phyloP scores from a whole-genome alignment of 2,797 vertebrate genomes.

The Chelmon rostratus region DNA sequence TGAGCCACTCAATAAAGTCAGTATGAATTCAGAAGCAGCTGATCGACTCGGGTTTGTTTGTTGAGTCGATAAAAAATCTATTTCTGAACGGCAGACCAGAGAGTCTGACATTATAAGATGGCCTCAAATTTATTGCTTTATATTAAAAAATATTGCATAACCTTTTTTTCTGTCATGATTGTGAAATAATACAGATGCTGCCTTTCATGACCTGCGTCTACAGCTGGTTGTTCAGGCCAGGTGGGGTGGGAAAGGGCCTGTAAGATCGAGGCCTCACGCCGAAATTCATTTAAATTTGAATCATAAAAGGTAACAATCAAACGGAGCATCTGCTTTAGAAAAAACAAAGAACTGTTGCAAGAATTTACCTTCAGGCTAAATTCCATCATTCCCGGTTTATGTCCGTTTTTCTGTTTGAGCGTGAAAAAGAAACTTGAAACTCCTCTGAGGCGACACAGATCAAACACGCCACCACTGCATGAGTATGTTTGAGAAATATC shows the following conservation, averaged over 20 bases:
- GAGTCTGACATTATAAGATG: not conserved
- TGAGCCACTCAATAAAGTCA: conserved; percentile 89
- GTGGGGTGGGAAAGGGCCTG: conserved; percentile 38
- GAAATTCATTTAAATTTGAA: not conserved
- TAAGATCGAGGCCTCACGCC: conserved; percentile 33
- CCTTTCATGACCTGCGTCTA: not conserved
- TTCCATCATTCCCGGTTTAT: rapidly evolving
- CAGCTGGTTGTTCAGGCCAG: conserved; percentile 10
- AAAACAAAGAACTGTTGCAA: not conserved
- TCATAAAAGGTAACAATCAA: not conserved
- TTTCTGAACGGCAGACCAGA: not conserved
- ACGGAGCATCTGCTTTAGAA: not conserved
- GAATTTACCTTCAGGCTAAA: conserved; percentile 9
- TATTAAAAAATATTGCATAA: not conserved
- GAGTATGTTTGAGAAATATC: not conserved
- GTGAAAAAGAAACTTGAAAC: conserved; percentile 9
- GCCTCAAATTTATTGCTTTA: not conserved
- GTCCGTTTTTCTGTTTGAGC: not conserved
- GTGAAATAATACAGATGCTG: not conserved
- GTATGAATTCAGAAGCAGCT: conserved; percentile 83
- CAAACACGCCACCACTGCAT: not conserved
- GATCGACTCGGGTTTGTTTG: conserved; percentile 78
- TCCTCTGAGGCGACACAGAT: conserved; percentile 14
- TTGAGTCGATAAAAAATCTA: conserved; percentile 61
- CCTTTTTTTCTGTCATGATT: not conserved